Percentiles rank a stretch among this genome's conserved stretches.
phyloP scores from a whole-genome alignment of 2,113 vertebrate species.

The Rhinoptilus africanus region DNA sequence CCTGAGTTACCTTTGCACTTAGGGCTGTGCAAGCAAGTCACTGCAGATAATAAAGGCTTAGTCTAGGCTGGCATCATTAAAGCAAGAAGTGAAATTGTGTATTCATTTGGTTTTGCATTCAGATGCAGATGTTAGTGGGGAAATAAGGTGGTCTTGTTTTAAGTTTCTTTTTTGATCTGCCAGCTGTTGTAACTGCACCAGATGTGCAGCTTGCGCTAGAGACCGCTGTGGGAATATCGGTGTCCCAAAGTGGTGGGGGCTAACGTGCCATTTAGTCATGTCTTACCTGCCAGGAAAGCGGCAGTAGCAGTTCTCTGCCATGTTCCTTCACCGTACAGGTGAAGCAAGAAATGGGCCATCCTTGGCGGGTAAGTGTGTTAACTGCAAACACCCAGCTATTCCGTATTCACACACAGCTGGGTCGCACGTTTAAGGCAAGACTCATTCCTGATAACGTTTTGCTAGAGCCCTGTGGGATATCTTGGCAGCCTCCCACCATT shows the following conservation, averaged over 20 bases:
- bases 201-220: not conserved
- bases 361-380: not conserved
- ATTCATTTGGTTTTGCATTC: conserved; percentile 30
- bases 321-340: not conserved
- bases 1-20: conserved; percentile 76
- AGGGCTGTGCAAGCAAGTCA: conserved; percentile 35
- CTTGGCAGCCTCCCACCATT: not conserved
- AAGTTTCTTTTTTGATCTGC: conserved; percentile 19
- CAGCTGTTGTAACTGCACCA: conserved; percentile 18
- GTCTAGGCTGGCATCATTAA: conserved; percentile 50
- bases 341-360: not conserved
- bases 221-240: not conserved
- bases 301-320: not conserved
- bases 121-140: conserved; percentile 22
- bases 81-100: conserved; percentile 46
- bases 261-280: accelerated
- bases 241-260: accelerated
- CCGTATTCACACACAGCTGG: not conserved
- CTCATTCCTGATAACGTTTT: not conserved
- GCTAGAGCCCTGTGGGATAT: not conserved
- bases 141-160: conserved; percentile 44
- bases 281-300: not conserved
- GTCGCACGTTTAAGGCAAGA: not conserved
- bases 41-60: conserved; percentile 53
- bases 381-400: not conserved